phyloP scores from a whole-genome alignment of 92 coral and sea anemone species.

The Zoanthus sansibaricus region DNA sequence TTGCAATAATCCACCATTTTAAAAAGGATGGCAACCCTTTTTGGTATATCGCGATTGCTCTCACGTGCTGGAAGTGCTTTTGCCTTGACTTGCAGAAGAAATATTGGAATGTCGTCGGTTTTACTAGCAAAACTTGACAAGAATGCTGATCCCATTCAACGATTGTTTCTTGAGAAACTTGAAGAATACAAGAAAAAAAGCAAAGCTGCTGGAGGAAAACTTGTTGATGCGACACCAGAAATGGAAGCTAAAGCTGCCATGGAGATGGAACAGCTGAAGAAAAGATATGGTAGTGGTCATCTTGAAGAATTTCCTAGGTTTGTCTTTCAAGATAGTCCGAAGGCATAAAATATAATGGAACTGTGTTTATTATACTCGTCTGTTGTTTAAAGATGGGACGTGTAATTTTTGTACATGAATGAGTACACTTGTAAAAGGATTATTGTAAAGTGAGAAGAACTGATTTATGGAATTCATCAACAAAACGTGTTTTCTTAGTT shows the following conservation, averaged over 20 bases:
- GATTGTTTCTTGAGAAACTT: slow-evolving; percentile 87
- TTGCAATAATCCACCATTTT: background rate
- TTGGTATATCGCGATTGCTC: slow-evolving; percentile 62
- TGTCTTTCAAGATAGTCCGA: slow-evolving; percentile 67
- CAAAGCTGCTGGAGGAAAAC: slow-evolving; percentile 75
- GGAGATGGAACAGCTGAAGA: slow-evolving; percentile 87
- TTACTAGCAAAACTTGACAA: slow-evolving; percentile 78
- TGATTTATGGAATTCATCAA: background rate
- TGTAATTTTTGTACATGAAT: background rate
- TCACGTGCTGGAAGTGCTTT: slow-evolving; percentile 51
- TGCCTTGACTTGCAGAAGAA: slow-evolving; percentile 54
- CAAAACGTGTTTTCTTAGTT: no score
- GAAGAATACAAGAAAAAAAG: slow-evolving; percentile 89
- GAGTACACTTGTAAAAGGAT: background rate
- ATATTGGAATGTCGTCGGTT: slow-evolving; percentile 72
- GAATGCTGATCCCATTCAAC: slow-evolving; percentile 94
- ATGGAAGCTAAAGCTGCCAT: slow-evolving; percentile 80
- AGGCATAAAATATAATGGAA: background rate
- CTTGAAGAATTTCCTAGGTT: slow-evolving; percentile 98
- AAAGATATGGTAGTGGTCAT: slow-evolving; percentile 88
- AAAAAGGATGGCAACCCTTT: slow-evolving; percentile 70
- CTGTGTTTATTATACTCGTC: background rate
- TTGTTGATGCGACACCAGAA: slow-evolving; percentile 87
- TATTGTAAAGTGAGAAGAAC: background rate
- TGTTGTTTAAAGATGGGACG: slow-evolving; percentile 4